Base-by-base conservation (phyloP, 2,888 invertebrate species). In the Standfussiana lucernea region DNA sequence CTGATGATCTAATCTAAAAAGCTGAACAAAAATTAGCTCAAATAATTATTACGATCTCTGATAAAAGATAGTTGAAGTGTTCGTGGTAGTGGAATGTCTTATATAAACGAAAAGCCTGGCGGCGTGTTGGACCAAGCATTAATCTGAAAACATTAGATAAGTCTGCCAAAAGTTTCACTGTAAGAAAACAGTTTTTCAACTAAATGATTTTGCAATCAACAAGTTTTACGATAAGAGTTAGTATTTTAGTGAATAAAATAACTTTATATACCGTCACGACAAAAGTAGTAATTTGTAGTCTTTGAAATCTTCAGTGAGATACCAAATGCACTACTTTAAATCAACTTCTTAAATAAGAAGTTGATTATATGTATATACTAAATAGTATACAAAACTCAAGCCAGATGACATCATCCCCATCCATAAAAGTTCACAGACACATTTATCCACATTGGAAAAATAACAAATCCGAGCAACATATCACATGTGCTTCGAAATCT, bases 401-500 rank as follows among this genome's bases (percentile, higher is more conserved):
- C 24, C 62, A 62, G 68, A 70, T 85, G 83, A 84, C 69, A 85
- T 84, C 83, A 84, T 72, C 66, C 37, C 28, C 53, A 50, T 3
- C 83, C 67, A 37, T 72, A 78, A 75, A 69, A 72, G 83, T 50
- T 53, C 61, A 50, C 70, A 85, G 61, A 47, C 18, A 77, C 47
- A 64, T 77, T 77, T 64, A 82, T 84, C 59, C 42, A 84, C 35
- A 76, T 69, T 59, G 37, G 21, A 59, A 75, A 79, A 75, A 80
- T 35, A 80, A 74, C 32, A 68, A 84, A 84, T 76, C 71, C 68
- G 42, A 69, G 10, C 15, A 40, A 64, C 40, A 8, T n/a, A 64
- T 40, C 64, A 82, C 70, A 85, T 79, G 21, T 79, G 81, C 75
- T 74, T 28, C 45, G 28, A 85, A 84, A 85, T 84, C 78, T 72